These are phyloP conservation scores for Dermochelys coriacea DNA, from an alignment of 2,797 vertebrate genomes.

Conservation along the genomic window DNA sequence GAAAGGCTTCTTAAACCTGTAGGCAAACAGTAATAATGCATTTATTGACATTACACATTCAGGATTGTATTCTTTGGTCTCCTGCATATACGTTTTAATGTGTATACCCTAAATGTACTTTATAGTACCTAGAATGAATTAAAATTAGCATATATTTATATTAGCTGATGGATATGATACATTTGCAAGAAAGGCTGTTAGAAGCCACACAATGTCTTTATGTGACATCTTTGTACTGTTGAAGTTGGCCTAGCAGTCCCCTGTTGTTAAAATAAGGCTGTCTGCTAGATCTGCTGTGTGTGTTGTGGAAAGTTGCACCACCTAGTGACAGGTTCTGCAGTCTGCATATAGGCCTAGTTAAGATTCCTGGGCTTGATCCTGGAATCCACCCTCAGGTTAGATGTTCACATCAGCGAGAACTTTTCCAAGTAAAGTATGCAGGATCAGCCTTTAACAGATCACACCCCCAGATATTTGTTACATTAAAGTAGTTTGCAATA, in stretches of 20 bases:
- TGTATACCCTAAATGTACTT: background rate
- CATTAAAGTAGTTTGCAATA: background rate
- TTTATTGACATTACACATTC: background rate
- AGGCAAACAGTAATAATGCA: background rate
- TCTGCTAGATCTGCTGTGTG: background rate
- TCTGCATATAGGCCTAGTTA: background rate
- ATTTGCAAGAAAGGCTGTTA: background rate
- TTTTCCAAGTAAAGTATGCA: background rate
- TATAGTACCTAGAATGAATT: background rate
- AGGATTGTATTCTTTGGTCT: background rate
- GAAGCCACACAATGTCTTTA: background rate
- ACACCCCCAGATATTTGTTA: background rate
- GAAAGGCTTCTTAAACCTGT: background rate
- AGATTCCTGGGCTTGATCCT: background rate
- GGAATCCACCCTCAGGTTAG: background rate
- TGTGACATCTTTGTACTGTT: background rate
- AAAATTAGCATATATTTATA: background rate
- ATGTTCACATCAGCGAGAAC: background rate
- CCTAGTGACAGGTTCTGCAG: background rate
- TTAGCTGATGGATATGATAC: background rate
- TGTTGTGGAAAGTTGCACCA: background rate
- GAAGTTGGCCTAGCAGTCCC: background rate
- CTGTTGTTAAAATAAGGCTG: background rate
- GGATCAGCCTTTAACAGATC: background rate
- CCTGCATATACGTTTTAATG: background rate